phyloP scores from a whole-genome alignment of 1,140 invertebrate species.

The Zaprionus davidi region DNA sequence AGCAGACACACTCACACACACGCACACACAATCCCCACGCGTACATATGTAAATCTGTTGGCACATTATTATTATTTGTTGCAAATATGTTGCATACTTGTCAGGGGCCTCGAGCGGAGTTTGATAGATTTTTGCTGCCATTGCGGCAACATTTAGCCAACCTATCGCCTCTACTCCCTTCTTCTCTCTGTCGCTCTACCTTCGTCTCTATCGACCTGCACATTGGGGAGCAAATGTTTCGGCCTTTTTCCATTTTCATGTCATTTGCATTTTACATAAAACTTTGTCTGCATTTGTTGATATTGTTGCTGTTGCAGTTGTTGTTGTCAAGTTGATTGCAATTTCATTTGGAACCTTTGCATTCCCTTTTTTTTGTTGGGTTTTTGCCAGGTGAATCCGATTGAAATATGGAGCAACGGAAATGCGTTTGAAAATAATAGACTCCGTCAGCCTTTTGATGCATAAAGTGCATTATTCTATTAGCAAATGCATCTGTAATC shows the following conservation, averaged over 20 bases:
- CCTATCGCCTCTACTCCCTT: not conserved
- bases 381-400: constrained; percentile 12
- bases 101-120: constrained; percentile 16
- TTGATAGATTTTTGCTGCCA: constrained; percentile 49
- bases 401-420: constrained; percentile 23
- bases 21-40: not conserved
- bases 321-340: constrained; percentile 50
- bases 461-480: constrained; percentile 24
- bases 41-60: constrained; percentile 59
- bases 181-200: not conserved
- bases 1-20: constrained; percentile 7
- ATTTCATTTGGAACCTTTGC: constrained; percentile 19
- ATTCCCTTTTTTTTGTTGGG: not conserved
- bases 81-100: constrained; percentile 66
- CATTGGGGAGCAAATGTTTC: constrained; percentile 45
- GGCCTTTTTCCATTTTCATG: constrained; percentile 64
- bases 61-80: constrained; percentile 69
- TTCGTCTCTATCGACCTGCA: constrained; percentile 20
- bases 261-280: constrained; percentile 79
- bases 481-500: not conserved
- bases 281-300: constrained; percentile 56
- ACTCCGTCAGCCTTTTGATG: constrained; percentile 8
- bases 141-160: constrained; percentile 1
- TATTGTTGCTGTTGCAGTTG: constrained; percentile 3
- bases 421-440: constrained; percentile 46